Conservation (phyloP, 2,888 invertebrate species). For the Hymenopus coronatus region DNA sequence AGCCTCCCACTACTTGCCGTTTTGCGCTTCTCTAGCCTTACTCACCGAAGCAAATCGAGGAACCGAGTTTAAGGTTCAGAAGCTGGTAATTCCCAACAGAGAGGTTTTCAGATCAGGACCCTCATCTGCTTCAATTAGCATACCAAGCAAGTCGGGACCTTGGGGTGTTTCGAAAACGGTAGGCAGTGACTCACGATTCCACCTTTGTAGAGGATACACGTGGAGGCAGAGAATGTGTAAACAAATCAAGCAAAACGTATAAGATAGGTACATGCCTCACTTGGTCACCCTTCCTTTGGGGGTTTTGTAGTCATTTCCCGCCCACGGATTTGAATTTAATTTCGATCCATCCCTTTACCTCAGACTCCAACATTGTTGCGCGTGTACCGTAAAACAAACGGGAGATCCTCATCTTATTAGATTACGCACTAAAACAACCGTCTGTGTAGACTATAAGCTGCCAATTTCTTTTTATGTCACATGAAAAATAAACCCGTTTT, state of each 20-base stretch:
- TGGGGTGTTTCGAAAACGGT: neutral
- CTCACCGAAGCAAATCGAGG: slow-evolving; percentile 15
- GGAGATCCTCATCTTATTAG: neutral
- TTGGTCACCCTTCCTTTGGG: neutral
- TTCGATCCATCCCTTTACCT: neutral
- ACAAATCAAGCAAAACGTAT: neutral
- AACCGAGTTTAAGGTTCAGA: slow-evolving; percentile 17
- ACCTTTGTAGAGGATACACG: neutral
- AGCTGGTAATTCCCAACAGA: slow-evolving; percentile 17
- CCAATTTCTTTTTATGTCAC: too few relatives aligned
- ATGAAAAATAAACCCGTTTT: too few relatives aligned
- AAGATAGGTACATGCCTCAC: neutral
- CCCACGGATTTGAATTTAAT: neutral
- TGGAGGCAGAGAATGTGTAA: neutral
- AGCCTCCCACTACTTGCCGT: neutral
- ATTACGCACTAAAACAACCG: neutral
- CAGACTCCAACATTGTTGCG: neutral
- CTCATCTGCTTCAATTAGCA: slow-evolving; percentile 17
- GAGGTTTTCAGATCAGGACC: slow-evolving; percentile 1
- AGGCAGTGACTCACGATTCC: neutral
- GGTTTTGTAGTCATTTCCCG: neutral
- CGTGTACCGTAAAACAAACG: neutral
- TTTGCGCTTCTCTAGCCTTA: slow-evolving; percentile 1
- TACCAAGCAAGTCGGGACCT: slow-evolving; percentile 19
- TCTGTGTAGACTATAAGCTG: too few relatives aligned